Evolutionary conservation across 2,888 invertebrate species (phyloP).

Genomic region (Agriopis aurantiaria): DNA sequence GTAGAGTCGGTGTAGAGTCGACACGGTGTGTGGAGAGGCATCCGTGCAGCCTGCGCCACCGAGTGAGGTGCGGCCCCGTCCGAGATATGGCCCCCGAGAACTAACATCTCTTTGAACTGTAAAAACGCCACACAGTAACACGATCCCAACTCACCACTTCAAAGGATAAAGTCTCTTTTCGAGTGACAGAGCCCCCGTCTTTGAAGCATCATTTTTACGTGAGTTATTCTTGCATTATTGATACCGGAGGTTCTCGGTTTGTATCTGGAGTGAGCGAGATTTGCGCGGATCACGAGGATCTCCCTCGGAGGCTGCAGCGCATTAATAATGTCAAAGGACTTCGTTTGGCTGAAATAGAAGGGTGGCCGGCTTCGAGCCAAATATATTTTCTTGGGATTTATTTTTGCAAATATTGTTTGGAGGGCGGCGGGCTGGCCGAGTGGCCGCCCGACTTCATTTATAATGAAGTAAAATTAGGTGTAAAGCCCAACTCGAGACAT

Average conservation of each 20-base stretch:
- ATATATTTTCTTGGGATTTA: slow-evolving; percentile 15
- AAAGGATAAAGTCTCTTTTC: slow-evolving; percentile 38
- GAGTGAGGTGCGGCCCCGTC: slow-evolving; percentile 42
- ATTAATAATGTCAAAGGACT: slow-evolving; percentile 39
- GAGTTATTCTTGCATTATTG: slow-evolving; percentile 59
- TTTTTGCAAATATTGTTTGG: slow-evolving; percentile 11
- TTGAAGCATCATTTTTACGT: slow-evolving; percentile 53
- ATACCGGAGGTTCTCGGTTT: slow-evolving; percentile 54
- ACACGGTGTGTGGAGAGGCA: not conserved
- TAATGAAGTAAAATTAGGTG: slow-evolving; percentile 5
- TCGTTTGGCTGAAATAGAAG: slow-evolving; percentile 12
- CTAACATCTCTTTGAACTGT: slow-evolving; percentile 51
- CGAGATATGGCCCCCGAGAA: slow-evolving; percentile 50
- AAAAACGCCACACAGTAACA: slow-evolving; percentile 37
- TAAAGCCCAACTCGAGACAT: not conserved
- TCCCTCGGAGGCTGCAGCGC: slow-evolving; percentile 26
- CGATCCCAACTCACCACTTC: slow-evolving; percentile 10
- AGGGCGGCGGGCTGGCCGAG: not conserved
- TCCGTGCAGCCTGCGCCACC: not conserved
- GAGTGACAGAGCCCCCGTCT: slow-evolving; percentile 27
- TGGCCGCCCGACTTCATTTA: not conserved
- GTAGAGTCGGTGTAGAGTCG: not conserved
- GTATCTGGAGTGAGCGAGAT: slow-evolving; percentile 46
- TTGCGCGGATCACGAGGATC: slow-evolving; percentile 32
- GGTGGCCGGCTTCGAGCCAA: slow-evolving; percentile 9